Conservation (phyloP, 1,140 invertebrate species). For the Vollenhovia emeryi region DNA sequence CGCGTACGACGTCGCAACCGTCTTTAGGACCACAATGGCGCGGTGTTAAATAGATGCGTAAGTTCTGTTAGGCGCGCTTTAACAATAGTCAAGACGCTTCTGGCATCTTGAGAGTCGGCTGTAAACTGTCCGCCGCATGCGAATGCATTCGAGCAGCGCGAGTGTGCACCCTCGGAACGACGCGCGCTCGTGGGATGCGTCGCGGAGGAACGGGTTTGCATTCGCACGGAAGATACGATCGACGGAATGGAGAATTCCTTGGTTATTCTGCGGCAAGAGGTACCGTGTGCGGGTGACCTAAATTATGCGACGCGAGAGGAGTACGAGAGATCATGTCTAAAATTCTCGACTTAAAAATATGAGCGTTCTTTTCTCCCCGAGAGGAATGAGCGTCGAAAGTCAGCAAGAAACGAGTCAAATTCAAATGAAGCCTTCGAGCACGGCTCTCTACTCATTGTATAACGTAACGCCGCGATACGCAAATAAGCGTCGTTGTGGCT, state of each 20-base stretch:
- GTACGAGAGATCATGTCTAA: not conserved
- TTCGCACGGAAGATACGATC: constrained; percentile 40
- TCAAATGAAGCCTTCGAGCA: not conserved
- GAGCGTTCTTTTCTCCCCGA: not conserved
- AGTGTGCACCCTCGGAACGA: not conserved
- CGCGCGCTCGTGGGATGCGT: not conserved
- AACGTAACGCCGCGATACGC: not conserved
- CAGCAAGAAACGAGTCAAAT: not conserved
- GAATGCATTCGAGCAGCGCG: not conserved
- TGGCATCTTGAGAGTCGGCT: not conserved
- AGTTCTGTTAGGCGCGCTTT: not conserved
- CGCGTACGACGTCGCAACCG: not conserved
- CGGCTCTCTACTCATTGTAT: not conserved
- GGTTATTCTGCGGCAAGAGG: not conserved
- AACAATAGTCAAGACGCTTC: not conserved
- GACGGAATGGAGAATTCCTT: constrained; percentile 4
- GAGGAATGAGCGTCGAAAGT: not conserved
- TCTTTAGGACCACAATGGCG: not conserved
- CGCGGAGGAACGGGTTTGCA: not conserved
- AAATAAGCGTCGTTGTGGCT: not conserved
- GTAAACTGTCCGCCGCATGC: not conserved
- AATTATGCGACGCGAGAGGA: not conserved
- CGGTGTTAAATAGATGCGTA: constrained; percentile 7
- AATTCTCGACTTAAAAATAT: not conserved
- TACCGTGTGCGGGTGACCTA: not conserved